A percentile compares a stretch with the other conserved stretches of the same genome.
Conservation (phyloP, 1,140 invertebrate genomes). For the Trichoplusia ni region DNA sequence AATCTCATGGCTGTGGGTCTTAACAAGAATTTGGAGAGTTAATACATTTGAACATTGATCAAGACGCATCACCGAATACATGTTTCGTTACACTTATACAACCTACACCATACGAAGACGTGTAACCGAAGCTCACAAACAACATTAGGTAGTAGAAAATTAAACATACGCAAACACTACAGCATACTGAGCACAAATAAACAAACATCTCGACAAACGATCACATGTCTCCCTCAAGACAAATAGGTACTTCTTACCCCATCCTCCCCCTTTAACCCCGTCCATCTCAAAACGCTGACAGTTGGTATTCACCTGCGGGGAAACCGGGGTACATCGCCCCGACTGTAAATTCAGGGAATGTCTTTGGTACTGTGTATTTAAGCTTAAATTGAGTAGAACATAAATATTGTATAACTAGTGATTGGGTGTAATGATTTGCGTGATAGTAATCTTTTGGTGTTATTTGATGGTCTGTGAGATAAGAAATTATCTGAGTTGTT, state of each 20-base stretch:
- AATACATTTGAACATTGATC: too few relatives aligned
- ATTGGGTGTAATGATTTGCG: slow-evolving; percentile 1
- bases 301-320: slow-evolving; percentile 55
- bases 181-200: slow-evolving; percentile 49
- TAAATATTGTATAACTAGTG: neutral
- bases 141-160: neutral
- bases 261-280: slow-evolving; percentile 31
- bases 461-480: neutral
- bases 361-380: slow-evolving; percentile 36
- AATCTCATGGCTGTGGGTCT: too few relatives aligned
- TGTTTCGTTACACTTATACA: too few relatives aligned
- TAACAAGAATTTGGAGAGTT: too few relatives aligned
- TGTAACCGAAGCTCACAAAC: neutral
- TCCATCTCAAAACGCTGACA: slow-evolving; percentile 48
- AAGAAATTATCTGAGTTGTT: too few relatives aligned
- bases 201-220: slow-evolving; percentile 48
- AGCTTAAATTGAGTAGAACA: slow-evolving; percentile 26
- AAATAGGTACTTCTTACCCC: slow-evolving; percentile 46
- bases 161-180: slow-evolving; percentile 26
- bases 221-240: slow-evolving; percentile 57
- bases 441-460: neutral
- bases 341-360: slow-evolving; percentile 39
- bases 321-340: slow-evolving; percentile 28
- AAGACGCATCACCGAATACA: too few relatives aligned
- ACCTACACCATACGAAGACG: too few relatives aligned